Base-by-base conservation (phyloP, 2,797 vertebrate species). In the Enteromius unitaeniatus region DNA sequence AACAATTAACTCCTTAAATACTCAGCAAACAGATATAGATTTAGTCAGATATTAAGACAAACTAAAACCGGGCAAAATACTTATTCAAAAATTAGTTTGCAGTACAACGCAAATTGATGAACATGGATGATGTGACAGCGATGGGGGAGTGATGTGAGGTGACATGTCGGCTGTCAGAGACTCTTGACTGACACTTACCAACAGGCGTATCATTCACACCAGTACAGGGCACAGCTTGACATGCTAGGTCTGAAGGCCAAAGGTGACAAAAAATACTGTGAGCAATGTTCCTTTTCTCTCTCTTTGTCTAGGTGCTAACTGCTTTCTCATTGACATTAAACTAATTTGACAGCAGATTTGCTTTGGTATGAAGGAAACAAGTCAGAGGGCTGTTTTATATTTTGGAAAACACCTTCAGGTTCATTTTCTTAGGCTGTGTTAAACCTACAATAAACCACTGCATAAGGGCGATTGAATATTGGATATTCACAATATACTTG, bases 161-260 rank as follows among this genome's bases (percentile, higher is more conserved):
- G 83, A 53, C 72, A 37, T 64, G 76, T 75, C 42, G 3, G 45
- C 47, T 74, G 60, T 74, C 45, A 76, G 81, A 76, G 77, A 34
- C 68, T 51, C 15, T 81, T 80, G 86, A 83, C 28, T 67, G 81
- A 73, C 40, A 40, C 65, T 65, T 72, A 86, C 69, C 74, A 73
- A 34, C 73, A 77, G 81, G 62, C 81, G 21, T 73, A 31, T 70
- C 77, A 83, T 68, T 87, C 76, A 79, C 77, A 73, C 40, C 83
- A 87, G 85, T 42, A 58, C 78, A 83, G 80, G 28, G 21, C 23
- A 62, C 67, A 42, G 40, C 26, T 68, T 42, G 74, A 78, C 53
- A 68, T 34, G 53, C 53, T n/a, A 14, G 26, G 62, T 23, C 69
- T 31, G 21, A 82, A 69, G 73, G 79, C 79, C 83, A 79, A 69